Evolutionary conservation across 2,797 vertebrate genomes (phyloP).

Genomic region (Gorsachius magnificus): DNA sequence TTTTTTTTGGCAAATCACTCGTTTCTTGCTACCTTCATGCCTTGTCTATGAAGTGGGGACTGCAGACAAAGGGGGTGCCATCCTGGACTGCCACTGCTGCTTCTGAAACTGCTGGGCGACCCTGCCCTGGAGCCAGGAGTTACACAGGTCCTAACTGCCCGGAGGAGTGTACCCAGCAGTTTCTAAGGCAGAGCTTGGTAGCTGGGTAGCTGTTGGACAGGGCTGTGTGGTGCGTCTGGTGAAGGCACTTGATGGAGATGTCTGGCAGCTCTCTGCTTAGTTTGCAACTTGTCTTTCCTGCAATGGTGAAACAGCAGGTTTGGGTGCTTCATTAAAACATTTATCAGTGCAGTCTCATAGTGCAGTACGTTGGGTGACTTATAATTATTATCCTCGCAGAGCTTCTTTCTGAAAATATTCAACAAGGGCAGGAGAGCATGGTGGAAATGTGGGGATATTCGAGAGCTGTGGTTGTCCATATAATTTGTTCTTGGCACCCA

Average conservation of each 20-base stretch:
- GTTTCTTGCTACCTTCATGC: background rate
- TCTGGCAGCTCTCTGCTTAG: background rate
- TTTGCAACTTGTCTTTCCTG: background rate
- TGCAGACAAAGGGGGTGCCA: background rate
- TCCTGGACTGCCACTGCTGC: background rate
- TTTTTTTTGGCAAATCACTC: background rate
- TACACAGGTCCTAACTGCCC: background rate
- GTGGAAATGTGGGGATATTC: background rate
- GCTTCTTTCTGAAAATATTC: background rate
- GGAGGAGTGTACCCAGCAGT: background rate
- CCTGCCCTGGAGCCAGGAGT: background rate
- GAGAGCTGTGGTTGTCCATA: background rate
- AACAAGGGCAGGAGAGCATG: background rate
- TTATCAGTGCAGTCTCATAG: background rate
- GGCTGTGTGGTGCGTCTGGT: accelerated
- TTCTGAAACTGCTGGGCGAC: background rate
- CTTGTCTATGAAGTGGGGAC: background rate
- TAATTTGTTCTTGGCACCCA: background rate
- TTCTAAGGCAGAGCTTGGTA: background rate
- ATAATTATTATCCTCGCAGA: background rate
- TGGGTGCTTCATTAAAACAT: background rate
- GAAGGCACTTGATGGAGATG: background rate
- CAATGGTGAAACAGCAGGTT: background rate
- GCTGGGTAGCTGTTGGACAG: background rate
- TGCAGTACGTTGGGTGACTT: background rate